Conservation (phyloP, 1,140 invertebrate genomes). For the Dreissena rostriformis region DNA sequence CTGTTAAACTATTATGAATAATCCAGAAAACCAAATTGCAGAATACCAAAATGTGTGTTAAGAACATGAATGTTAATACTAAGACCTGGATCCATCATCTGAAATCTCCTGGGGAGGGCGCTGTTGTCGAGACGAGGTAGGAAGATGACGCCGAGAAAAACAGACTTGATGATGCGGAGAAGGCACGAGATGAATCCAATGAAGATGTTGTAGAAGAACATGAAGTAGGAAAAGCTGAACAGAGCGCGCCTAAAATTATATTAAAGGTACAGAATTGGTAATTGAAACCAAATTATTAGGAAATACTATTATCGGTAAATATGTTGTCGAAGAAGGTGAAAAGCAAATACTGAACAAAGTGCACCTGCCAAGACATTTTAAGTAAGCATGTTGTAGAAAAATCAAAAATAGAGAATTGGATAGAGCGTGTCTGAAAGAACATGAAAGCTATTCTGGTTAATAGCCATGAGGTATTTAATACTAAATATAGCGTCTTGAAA, state of each 20-base stretch:
- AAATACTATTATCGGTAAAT: no score
- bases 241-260: constrained; percentile 57
- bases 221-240: constrained; percentile 68
- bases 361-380: no score
- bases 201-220: constrained; percentile 73
- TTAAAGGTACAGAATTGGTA: not conserved
- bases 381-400: no score
- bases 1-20: not conserved
- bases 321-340: no score
- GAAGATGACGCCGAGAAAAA: constrained; percentile 61
- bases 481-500: no score
- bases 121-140: constrained; percentile 65
- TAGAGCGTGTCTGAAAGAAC: no score
- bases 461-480: no score
- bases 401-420: no score
- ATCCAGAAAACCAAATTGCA: not conserved
- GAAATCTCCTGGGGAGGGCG: constrained; percentile 61
- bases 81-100: constrained; percentile 69
- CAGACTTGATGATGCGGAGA: constrained; percentile 65
- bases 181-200: constrained; percentile 66
- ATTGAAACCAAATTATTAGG: no score
- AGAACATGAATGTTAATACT: not conserved
- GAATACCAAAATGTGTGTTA: not conserved
- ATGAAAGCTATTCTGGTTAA: no score
- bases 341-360: no score